Evolutionary conservation across 2,888 invertebrate species (phyloP).

Genomic region (Melanostoma scalare): DNA sequence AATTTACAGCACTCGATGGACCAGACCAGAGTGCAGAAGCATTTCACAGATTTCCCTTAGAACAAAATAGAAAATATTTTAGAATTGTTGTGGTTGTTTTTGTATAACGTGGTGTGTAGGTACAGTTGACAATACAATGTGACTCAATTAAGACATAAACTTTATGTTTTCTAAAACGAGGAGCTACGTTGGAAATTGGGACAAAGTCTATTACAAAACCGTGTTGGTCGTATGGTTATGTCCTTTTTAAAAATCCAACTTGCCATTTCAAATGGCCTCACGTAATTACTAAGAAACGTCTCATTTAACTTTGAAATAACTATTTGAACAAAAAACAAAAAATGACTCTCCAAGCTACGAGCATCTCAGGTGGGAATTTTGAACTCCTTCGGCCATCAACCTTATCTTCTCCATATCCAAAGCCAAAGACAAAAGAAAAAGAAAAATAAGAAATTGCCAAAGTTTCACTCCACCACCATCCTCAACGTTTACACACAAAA

Average conservation of each 20-base stretch:
- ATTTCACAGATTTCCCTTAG: too few species aligned
- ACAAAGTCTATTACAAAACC: too few species aligned
- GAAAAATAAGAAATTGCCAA: conserved; percentile 55
- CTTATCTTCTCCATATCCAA: conserved; percentile 25
- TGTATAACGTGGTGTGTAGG: too few species aligned
- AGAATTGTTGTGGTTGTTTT: too few species aligned
- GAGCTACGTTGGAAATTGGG: too few species aligned
- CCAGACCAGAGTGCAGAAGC: conserved; percentile 5
- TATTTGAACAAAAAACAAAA: background rate
- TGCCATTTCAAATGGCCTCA: conserved; percentile 40
- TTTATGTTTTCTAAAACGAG: too few species aligned
- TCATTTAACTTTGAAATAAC: conserved; percentile 70
- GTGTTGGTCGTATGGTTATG: background rate
- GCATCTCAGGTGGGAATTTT: conserved; percentile 54
- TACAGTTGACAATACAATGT: too few species aligned
- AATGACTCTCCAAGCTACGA: too few species aligned
- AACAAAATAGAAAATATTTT: too few species aligned
- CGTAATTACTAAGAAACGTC: conserved; percentile 69
- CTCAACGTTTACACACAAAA: background rate
- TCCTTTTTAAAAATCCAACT: background rate
- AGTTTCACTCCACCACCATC: conserved; percentile 48
- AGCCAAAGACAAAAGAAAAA: conserved; percentile 24
- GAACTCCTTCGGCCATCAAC: conserved; percentile 49
- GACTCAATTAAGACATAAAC: too few species aligned
- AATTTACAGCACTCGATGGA: conserved; percentile 71